Conservation (phyloP, 1,140 invertebrate species). For the Nixonia krombeini region DNA sequence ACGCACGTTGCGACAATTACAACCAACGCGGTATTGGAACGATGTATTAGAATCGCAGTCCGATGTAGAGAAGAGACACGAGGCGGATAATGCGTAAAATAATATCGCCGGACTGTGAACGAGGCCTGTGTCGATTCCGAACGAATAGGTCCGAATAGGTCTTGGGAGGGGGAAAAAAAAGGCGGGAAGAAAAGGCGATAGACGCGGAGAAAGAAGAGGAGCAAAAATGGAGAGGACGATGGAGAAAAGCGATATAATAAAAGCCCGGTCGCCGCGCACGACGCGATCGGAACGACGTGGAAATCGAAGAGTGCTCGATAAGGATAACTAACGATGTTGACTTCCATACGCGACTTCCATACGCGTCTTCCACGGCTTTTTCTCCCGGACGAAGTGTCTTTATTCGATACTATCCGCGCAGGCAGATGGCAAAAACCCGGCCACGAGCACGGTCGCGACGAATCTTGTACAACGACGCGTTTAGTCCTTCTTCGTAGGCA, state of each 20-base stretch:
- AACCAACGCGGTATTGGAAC: too few species aligned
- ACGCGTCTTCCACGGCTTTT: constrained; percentile 3
- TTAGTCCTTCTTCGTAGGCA: neutral
- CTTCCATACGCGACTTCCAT: constrained; percentile 11
- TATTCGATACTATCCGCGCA: constrained; percentile 3
- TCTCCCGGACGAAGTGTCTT: constrained; percentile 3
- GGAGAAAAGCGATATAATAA: constrained; percentile 6
- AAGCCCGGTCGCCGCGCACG: constrained; percentile 1
- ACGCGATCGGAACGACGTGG: constrained; percentile 6
- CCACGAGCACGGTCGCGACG: neutral
- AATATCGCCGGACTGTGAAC: too few species aligned
- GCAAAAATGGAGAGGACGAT: neutral
- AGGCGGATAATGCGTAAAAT: too few species aligned
- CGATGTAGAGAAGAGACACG: too few species aligned
- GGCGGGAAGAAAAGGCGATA: neutral
- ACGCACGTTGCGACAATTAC: too few species aligned
- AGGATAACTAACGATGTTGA: constrained; percentile 20
- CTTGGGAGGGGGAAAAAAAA: neutral
- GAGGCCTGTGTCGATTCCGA: too few species aligned
- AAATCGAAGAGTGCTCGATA: constrained; percentile 13
- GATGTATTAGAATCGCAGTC: too few species aligned
- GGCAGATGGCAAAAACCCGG: neutral
- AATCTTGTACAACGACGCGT: neutral
- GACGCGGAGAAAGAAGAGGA: neutral
- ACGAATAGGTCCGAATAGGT: too few species aligned